These are phyloP conservation scores for Bembecia ichneumoniformis DNA, from an alignment of 2,888 invertebrate species.

Conservation along the genomic window DNA sequence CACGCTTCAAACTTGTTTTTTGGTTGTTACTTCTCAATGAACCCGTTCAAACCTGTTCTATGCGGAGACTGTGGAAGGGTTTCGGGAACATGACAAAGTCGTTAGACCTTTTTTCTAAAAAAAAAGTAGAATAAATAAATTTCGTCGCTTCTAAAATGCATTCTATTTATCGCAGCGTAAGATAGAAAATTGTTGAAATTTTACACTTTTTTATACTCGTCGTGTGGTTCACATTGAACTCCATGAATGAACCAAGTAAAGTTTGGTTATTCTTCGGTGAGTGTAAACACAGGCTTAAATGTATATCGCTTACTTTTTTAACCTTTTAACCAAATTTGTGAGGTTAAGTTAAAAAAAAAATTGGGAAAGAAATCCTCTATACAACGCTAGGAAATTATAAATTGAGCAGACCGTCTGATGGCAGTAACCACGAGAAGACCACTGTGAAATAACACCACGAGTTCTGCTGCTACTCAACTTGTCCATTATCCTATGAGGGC, in stretches of 20 bases:
- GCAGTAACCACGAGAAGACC: no score
- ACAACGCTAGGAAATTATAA: no score
- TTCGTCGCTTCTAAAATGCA: background rate
- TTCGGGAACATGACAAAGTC: background rate
- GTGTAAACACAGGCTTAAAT: no score
- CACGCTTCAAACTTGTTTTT: background rate
- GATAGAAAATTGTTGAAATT: conserved; percentile 1
- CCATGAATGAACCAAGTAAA: conserved; percentile 11
- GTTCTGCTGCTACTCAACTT: no score
- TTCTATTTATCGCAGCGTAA: background rate
- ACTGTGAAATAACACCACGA: no score
- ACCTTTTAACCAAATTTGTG: no score
- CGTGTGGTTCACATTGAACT: conserved; percentile 2
- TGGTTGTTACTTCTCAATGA: conserved; percentile 7
- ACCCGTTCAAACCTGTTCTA: conserved; percentile 9
- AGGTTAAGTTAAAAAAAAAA: no score
- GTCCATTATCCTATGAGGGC: no score
- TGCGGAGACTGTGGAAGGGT: background rate
- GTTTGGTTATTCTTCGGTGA: conserved; percentile 1
- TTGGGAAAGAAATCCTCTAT: no score
- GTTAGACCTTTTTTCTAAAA: background rate
- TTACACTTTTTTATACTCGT: no score
- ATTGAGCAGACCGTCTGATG: no score
- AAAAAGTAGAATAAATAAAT: background rate
- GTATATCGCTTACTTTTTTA: no score